Percentiles rank a stretch among this genome's conserved stretches.
Conservation (phyloP, 1,140 invertebrate species). For the Gryllus bimaculatus region DNA sequence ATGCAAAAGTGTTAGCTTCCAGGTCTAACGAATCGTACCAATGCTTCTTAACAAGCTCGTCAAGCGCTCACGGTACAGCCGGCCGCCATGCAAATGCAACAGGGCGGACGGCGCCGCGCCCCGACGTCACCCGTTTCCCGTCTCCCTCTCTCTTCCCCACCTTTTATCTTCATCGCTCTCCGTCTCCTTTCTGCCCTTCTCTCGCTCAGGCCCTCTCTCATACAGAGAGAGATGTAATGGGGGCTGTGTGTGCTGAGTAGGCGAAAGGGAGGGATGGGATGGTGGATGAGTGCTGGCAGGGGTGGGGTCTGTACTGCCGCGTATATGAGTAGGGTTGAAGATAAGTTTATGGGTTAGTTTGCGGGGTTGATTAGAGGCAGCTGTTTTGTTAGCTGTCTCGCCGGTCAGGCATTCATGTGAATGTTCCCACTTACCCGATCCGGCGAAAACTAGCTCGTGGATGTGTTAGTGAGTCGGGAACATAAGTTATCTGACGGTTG, state of each 20-base stretch:
- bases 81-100: background rate
- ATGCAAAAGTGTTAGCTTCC: conserved; percentile 21
- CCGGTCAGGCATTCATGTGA: too few relatives aligned
- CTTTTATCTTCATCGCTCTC: background rate
- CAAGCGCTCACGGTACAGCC: background rate
- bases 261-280: background rate
- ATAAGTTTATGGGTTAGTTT: too few relatives aligned
- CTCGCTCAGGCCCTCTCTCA: background rate
- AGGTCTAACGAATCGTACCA: conserved; percentile 20
- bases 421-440: too few relatives aligned
- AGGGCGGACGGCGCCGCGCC: background rate
- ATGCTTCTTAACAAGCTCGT: conserved; percentile 20
- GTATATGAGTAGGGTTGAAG: too few relatives aligned
- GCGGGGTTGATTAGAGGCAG: too few relatives aligned
- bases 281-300: background rate
- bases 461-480: too few relatives aligned
- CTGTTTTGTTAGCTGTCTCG: too few relatives aligned
- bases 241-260: background rate
- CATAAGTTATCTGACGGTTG: too few relatives aligned
- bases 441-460: too few relatives aligned
- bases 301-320: too few relatives aligned
- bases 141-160: background rate
- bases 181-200: background rate
- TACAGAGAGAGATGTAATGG: background rate
- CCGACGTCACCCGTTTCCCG: background rate